A percentile compares a stretch with the other conserved stretches of the same genome.
Evolutionary conservation across 2,113 vertebrate species (phyloP).

Genomic region (Pedionomus torquatus): DNA sequence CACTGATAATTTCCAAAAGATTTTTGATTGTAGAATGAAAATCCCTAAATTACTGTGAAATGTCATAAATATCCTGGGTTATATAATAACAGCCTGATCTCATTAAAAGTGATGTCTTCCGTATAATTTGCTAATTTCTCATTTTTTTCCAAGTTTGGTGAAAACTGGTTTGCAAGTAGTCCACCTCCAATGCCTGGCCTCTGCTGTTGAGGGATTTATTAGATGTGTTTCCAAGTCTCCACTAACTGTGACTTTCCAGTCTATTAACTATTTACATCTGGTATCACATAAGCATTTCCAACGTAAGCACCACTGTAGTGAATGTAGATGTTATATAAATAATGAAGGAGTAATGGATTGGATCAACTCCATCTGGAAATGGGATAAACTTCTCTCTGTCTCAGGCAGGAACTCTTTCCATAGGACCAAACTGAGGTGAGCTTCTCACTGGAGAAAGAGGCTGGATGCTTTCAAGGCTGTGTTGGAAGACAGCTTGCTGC

Average conservation of each 20-base stretch:
- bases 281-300: neutral
- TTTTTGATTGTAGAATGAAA: neutral
- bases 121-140: neutral
- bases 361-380: neutral
- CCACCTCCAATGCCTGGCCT: neutral
- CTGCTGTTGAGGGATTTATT: neutral
- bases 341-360: neutral
- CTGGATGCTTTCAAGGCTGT: neutral
- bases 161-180: neutral
- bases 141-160: constrained; percentile 23
- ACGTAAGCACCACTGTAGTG: neutral
- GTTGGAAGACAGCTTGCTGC: neutral
- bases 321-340: neutral
- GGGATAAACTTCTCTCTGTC: neutral
- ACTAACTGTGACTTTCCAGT: neutral
- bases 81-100: neutral
- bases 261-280: constrained; percentile 42
- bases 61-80: neutral
- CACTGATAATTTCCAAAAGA: neutral
- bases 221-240: neutral
- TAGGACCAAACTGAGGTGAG: neutral
- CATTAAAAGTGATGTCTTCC: constrained; percentile 5
- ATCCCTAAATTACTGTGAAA: neutral
- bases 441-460: neutral
- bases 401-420: neutral